A percentile compares a stretch with the other conserved stretches of the same genome.
Conservation (phyloP, 92 coral and sea anemone genomes). For the Palythoa grandis region DNA sequence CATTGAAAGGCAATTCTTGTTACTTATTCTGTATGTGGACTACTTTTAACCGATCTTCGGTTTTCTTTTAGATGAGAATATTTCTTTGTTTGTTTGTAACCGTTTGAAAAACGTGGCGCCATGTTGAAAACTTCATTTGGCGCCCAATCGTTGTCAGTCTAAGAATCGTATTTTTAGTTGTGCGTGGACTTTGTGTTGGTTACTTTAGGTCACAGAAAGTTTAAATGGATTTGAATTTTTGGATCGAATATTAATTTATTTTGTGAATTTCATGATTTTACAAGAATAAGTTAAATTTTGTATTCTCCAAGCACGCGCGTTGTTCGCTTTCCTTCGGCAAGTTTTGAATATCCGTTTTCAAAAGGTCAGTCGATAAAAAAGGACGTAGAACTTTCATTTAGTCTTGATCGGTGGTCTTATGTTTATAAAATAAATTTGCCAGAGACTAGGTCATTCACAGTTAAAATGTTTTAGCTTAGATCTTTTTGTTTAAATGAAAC, state of each 20-base stretch:
- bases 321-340: conserved; percentile 55
- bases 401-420: neutral
- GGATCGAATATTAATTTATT: neutral
- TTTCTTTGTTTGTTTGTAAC: neutral
- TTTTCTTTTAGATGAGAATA: neutral
- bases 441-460: too few relatives aligned
- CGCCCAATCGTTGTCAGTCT: conserved; percentile 24
- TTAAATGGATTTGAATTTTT: neutral
- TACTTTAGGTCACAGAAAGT: neutral
- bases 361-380: conserved; percentile 54
- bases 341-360: conserved; percentile 64
- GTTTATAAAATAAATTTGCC: neutral
- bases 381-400: neutral
- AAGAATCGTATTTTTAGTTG: neutral
- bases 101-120: conserved; percentile 40
- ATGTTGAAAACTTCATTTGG: conserved; percentile 41
- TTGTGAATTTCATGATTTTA: neutral
- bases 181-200: neutral
- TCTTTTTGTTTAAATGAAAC: neutral
- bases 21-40: neutral
- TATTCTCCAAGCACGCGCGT: conserved; percentile 22
- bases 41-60: neutral
- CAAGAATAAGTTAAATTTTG: neutral
- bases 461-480: neutral
- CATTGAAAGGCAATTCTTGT: neutral